Evolutionary conservation across 2,888 invertebrate species (phyloP), one percentile per base, ranked within the genome.

Genomic region (Archaeoteleia sp.): DNA sequence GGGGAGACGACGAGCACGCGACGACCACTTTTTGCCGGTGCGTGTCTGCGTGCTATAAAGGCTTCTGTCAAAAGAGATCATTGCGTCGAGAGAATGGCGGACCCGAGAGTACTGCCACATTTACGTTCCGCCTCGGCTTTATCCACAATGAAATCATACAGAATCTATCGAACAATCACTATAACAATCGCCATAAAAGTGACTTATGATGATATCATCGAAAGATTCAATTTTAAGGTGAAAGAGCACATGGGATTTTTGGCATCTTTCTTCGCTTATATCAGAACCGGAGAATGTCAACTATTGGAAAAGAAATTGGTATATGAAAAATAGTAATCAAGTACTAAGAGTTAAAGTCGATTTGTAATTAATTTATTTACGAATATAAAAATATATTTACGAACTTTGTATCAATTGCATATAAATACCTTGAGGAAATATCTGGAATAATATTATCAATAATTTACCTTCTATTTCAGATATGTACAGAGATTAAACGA

Each of bases 1-100:
- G 17, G 13, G 37, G 48, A 42, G 55, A 32, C 46, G 61, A 27
- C 45, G 53, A 43, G 29, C 45, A 34, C 58, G 49, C 49, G 58
- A 60, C 32, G 20, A 15, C 8, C 29, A 25, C 12, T 58, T 58
- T 53, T 53, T 30, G 32, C 49, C 43, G 30, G 35, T 51, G 49
- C 53, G 58, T 48, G 63, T 43, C 67, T 39, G 42, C 13, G 10
- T 37, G 13, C 42, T 37, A 42, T 54, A 66, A 55, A 23, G 29
- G 55, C 7, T 10, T 39, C 55, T 61, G 61, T 61, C 61, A 55
- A 61, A 67, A 61, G 61, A 39, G 61, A 62, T 46, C 51, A 55
- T 45, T 57, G 57, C 40, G 60, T 35, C 29, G 30, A 14, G 45
- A 37, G 46, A 37, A 14, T 37, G 30, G 10, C 30, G 49, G 49